phyloP scores from a whole-genome alignment of 2,888 invertebrate genomes.

The Nemapogon koenigi region DNA sequence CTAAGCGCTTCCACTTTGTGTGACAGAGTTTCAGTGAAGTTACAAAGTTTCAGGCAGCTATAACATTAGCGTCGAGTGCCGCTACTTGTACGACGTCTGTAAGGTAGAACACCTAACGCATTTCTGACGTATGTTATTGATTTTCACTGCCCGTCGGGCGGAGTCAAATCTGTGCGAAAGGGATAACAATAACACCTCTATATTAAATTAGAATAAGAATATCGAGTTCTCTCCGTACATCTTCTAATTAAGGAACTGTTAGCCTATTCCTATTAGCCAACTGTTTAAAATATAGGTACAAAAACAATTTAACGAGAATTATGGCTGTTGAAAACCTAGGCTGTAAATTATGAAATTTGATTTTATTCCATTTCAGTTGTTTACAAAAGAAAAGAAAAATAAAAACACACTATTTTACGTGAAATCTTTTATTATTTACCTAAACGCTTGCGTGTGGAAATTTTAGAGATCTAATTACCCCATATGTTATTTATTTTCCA shows the following conservation, averaged over 20 bases:
- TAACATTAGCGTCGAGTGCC: no score
- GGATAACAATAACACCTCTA: constrained; percentile 56
- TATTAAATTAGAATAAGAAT: constrained; percentile 59
- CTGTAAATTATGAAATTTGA: background rate
- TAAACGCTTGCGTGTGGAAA: no score
- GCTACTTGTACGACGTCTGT: constrained; percentile 35
- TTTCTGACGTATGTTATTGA: constrained; percentile 62
- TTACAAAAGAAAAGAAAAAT: no score
- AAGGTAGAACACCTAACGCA: constrained; percentile 54
- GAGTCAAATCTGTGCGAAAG: constrained; percentile 57
- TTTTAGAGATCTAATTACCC: no score
- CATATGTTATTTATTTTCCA: no score
- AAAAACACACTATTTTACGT: no score
- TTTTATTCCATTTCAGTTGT: constrained; percentile 7
- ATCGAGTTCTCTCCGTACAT: constrained; percentile 46
- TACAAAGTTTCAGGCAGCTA: no score
- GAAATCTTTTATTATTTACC: no score
- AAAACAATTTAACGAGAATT: constrained; percentile 49
- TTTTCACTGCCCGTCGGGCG: constrained; percentile 61
- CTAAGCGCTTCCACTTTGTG: no score
- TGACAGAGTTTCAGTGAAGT: no score
- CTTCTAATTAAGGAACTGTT: constrained; percentile 63
- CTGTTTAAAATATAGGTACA: constrained; percentile 60
- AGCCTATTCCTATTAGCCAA: constrained; percentile 60
- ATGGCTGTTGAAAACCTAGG: constrained; percentile 28